These are phyloP conservation scores for Ormia ochracea DNA, from an alignment of 2,888 invertebrate genomes.

Conservation along the genomic window DNA sequence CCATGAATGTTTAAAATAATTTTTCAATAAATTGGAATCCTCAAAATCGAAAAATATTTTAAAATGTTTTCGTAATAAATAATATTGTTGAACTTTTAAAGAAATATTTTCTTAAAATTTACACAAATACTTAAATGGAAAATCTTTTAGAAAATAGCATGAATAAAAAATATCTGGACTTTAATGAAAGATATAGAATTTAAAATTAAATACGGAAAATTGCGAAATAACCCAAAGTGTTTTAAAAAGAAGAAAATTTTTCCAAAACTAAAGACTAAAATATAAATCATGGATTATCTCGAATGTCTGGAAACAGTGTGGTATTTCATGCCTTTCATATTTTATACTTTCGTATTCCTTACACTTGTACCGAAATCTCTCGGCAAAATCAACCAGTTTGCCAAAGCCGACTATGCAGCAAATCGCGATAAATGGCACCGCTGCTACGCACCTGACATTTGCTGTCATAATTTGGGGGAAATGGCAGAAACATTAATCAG, in stretches of 20 bases:
- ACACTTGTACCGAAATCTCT: constrained; percentile 73
- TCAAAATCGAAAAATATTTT: too few species aligned
- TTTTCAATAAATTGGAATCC: too few species aligned
- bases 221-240: neutral
- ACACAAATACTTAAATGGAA: too few species aligned
- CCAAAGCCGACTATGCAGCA: constrained; percentile 70
- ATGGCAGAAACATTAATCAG: constrained; percentile 65
- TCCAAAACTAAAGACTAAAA: neutral
- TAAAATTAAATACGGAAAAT: neutral
- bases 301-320: constrained; percentile 67
- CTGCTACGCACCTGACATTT: constrained; percentile 74
- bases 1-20: too few species aligned
- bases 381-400: constrained; percentile 69
- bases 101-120: too few species aligned
- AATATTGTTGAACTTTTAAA: constrained; percentile 51
- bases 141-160: too few species aligned
- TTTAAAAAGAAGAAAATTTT: constrained; percentile 17
- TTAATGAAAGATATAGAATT: too few species aligned
- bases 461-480: constrained; percentile 68
- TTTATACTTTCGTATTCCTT: constrained; percentile 70
- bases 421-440: constrained; percentile 71
- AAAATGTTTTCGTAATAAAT: too few species aligned
- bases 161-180: too few species aligned
- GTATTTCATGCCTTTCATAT: constrained; percentile 69
- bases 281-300: constrained; percentile 64